Conservation (phyloP, 2,888 invertebrate species). For the Meteorus colon region DNA sequence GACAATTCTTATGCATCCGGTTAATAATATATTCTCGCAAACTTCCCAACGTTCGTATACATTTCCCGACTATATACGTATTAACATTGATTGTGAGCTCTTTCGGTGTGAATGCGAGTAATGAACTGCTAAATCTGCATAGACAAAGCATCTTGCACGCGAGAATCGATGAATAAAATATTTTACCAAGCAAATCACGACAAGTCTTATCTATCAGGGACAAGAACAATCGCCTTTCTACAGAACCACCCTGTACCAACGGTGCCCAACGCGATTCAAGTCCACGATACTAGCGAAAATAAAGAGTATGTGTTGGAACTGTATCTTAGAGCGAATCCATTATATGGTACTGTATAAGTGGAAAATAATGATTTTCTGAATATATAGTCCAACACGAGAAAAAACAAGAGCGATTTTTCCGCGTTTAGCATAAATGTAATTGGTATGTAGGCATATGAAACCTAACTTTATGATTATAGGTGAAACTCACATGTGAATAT, state of each 20-base stretch:
- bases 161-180: slow-evolving; percentile 36
- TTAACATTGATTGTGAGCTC: slow-evolving; percentile 7
- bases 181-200: slow-evolving; percentile 31
- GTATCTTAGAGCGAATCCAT: too few relatives aligned
- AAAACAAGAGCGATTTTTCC: too few relatives aligned
- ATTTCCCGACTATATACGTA: slow-evolving; percentile 1
- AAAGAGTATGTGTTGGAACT: too few relatives aligned
- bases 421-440: too few relatives aligned
- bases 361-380: too few relatives aligned
- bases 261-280: slow-evolving; percentile 12
- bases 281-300: slow-evolving; percentile 5
- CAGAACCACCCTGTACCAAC: slow-evolving; percentile 41
- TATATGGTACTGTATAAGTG: too few relatives aligned
- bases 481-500: too few relatives aligned
- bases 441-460: too few relatives aligned
- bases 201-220: slow-evolving; percentile 31
- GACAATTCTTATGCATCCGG: slow-evolving; percentile 8
- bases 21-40: too few relatives aligned
- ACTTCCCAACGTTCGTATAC: too few relatives aligned
- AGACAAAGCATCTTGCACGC: slow-evolving; percentile 27
- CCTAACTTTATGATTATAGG: too few relatives aligned
- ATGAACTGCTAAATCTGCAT: slow-evolving; percentile 32
- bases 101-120: slow-evolving; percentile 15
- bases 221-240: slow-evolving; percentile 34
- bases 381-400: too few relatives aligned